Conservation (phyloP, 2,797 vertebrate genomes). For the Neopelma chrysocephalum region DNA sequence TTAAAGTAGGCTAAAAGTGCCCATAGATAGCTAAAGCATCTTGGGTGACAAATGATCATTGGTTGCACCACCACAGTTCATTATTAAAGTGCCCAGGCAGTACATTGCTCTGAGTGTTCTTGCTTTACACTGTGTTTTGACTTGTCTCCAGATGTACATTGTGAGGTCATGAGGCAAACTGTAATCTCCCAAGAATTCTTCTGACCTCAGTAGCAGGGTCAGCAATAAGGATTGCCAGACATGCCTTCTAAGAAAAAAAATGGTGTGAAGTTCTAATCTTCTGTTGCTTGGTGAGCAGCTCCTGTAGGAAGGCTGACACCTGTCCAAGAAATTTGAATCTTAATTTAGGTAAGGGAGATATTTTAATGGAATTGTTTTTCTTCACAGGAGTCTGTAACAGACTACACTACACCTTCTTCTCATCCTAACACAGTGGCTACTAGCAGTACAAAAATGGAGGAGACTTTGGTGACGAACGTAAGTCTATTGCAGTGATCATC, state of each 20-base stretch:
- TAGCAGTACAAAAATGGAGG: constrained; percentile 91
- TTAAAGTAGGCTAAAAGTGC: background rate
- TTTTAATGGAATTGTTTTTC: constrained; percentile 68
- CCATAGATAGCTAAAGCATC: background rate
- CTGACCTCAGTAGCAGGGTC: background rate
- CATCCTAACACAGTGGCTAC: constrained; percentile 91
- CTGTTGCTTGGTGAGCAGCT: constrained; percentile 6
- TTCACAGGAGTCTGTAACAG: constrained; percentile 94
- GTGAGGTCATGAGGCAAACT: background rate
- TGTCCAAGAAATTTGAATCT: background rate
- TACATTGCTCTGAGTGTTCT: background rate
- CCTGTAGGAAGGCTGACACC: background rate
- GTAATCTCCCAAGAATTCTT: background rate
- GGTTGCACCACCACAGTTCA: background rate
- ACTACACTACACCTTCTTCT: constrained; percentile 95
- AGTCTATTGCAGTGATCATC: constrained; percentile 74
- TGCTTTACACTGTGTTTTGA: background rate
- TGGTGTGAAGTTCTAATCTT: background rate
- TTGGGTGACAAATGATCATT: background rate
- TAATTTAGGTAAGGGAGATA: constrained; percentile 60
- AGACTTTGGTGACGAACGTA: constrained; percentile 94
- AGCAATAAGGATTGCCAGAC: background rate
- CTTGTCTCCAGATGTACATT: background rate
- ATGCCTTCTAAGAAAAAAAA: background rate
- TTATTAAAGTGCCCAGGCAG: background rate